phyloP scores from a whole-genome alignment of 2,888 invertebrate species.

The Flexamia atlantica region DNA sequence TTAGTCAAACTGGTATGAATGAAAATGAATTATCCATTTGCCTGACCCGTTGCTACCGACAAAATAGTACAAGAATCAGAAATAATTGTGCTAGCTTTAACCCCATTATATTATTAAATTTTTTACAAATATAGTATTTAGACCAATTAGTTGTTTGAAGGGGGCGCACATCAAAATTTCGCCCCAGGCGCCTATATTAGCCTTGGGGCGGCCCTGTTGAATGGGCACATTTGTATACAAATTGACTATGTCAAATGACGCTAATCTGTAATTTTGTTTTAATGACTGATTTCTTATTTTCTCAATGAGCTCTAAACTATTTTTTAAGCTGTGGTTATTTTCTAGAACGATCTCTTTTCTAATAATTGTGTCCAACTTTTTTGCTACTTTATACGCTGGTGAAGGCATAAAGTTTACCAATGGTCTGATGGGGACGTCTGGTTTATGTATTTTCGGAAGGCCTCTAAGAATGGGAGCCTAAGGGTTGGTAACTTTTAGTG shows the following conservation, averaged over 20 bases:
- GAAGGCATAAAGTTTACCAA: constrained; percentile 20
- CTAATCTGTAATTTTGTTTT: not conserved
- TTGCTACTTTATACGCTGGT: constrained; percentile 23
- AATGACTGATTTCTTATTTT: not conserved
- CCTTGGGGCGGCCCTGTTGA: too few relatives aligned
- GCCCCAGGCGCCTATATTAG: too few relatives aligned
- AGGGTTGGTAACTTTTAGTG: not conserved
- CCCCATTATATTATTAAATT: too few relatives aligned
- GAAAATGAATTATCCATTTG: too few relatives aligned
- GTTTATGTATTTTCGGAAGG: constrained; percentile 32
- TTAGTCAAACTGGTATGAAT: too few relatives aligned
- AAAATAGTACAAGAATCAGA: too few relatives aligned
- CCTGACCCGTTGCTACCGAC: too few relatives aligned
- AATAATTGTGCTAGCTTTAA: too few relatives aligned
- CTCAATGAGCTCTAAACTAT: not conserved
- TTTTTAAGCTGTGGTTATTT: not conserved
- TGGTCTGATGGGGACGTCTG: not conserved
- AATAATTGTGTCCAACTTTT: constrained; percentile 5
- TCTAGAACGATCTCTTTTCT: not conserved
- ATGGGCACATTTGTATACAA: not conserved
- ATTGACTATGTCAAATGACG: not conserved
- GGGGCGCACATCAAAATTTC: too few relatives aligned
- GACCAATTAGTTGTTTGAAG: too few relatives aligned
- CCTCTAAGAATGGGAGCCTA: constrained; percentile 5
- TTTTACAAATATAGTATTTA: too few relatives aligned